Evolutionary conservation across 2,113 vertebrate genomes (phyloP), one percentile per base, ranked within the genome.

Genomic region (Aegypius monachus): DNA sequence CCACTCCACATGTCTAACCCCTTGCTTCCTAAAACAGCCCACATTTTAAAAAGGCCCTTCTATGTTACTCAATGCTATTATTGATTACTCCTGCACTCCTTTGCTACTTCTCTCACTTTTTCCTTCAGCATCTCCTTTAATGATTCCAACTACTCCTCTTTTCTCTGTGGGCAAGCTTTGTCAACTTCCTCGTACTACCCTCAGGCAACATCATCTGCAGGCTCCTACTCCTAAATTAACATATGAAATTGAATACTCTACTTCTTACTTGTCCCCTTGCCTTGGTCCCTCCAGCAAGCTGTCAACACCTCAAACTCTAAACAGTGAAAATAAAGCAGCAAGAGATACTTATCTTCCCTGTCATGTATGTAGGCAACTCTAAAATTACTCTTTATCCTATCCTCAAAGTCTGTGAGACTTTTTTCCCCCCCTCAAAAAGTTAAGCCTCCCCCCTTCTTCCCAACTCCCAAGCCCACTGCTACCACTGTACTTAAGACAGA

Each of bases 321-420:
- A 42, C 10, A 63, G 66, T 50, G 32, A 81, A 89, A 92, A 73
- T n/a, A 81, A 83, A 91, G 61, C 38, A 29, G 22, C 43, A 92
- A 47, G 29, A 58, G 70, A 68, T 43, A 93, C 36, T 48, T 12
- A 48, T 25, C 36, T 32, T 86, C 34, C 23, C 23, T 55, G 23
- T 29, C 1, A 0, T 8, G 26, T 29, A 90, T 2, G 6, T 10
- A 80, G 59, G 31, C 1, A 0, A 0, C 23, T 62, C 38, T 62
- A 75, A 78, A 96, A 74, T 78, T 16, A 59, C 16, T 74, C 42
- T 72, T 62, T 40, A 81, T 67, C 36, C 50, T 72, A 25, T 27
- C 42, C n/a, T 89, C 18, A 5, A n/a, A 67, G 22, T 45, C 68
- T 29, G 8, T 2, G 6, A 93, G 40, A n/a, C n/a, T 20, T 70